phyloP scores from a whole-genome alignment of 1,140 invertebrate genomes.

The Glossosoma conforme region DNA sequence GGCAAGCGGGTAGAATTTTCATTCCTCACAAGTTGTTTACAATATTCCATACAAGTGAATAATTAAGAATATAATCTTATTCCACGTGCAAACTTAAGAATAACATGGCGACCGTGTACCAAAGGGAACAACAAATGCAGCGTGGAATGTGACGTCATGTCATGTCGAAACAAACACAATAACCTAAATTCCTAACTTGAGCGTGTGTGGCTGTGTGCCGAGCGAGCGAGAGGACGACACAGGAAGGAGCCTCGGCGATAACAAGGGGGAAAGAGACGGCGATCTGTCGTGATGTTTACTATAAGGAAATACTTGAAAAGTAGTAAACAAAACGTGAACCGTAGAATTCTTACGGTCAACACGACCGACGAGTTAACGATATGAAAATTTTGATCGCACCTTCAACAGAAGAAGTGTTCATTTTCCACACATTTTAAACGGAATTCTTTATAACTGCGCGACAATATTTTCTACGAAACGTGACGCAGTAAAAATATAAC shows the following conservation, averaged over 20 bases:
- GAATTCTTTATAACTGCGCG: no score
- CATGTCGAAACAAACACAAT: constrained; percentile 22
- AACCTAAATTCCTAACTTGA: constrained; percentile 19
- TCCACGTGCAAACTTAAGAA: constrained; percentile 15
- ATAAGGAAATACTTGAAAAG: not conserved
- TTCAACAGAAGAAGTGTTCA: no score
- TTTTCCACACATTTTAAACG: no score
- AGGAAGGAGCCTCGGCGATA: not conserved
- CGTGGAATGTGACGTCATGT: constrained; percentile 18
- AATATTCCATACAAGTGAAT: no score
- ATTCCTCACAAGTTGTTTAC: no score
- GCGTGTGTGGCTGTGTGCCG: constrained; percentile 5
- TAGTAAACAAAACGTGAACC: constrained; percentile 1
- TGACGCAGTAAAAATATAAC: no score
- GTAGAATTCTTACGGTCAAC: constrained; percentile 2
- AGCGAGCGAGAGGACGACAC: constrained; percentile 7
- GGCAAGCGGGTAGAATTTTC: no score
- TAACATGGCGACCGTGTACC: constrained; percentile 13
- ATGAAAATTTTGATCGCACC: no score
- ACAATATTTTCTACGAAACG: no score
- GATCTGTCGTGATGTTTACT: constrained; percentile 4
- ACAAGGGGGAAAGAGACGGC: not conserved
- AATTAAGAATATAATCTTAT: no score
- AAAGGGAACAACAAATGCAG: constrained; percentile 17
- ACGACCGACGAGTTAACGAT: no score